Percentiles rank a stretch among this genome's conserved stretches.
Conservation (phyloP, 2,797 vertebrate species). For the Smutsia temminckii region DNA sequence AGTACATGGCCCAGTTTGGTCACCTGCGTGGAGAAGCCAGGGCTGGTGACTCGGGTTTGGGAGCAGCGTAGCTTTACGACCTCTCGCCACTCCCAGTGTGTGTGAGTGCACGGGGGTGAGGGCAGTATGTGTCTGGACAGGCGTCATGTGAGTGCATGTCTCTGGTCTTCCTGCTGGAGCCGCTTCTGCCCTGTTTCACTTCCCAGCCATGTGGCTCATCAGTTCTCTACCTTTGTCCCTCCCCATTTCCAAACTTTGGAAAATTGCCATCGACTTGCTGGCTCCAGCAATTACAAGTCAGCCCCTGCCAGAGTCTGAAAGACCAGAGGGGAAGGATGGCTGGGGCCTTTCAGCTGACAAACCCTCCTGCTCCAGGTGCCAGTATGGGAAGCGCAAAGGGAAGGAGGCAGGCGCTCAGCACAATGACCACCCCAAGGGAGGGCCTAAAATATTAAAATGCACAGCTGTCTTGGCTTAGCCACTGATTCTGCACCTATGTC, state of each 20-base stretch:
- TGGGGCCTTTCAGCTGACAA: background rate
- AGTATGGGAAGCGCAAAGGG: background rate
- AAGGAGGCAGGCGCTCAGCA: background rate
- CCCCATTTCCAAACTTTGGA: background rate
- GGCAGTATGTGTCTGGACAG: background rate
- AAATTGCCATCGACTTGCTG: background rate
- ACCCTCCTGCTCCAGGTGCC: background rate
- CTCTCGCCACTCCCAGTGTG: background rate
- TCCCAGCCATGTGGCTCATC: background rate
- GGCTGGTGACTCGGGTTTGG: fast-evolving
- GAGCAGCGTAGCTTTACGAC: background rate
- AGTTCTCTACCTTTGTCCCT: background rate
- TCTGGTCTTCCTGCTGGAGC: background rate
- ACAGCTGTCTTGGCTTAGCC: background rate
- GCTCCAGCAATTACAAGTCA: background rate
- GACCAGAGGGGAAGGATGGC: background rate
- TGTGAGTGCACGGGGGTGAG: background rate
- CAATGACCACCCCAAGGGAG: background rate
- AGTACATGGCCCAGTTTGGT: background rate
- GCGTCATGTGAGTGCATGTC: background rate
- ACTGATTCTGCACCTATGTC: background rate
- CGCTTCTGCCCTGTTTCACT: background rate
- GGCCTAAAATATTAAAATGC: background rate
- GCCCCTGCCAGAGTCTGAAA: background rate
- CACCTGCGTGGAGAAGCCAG: background rate